Evolutionary conservation across 2,797 vertebrate genomes (phyloP).

Genomic region (Acipenser oxyrinchus): DNA sequence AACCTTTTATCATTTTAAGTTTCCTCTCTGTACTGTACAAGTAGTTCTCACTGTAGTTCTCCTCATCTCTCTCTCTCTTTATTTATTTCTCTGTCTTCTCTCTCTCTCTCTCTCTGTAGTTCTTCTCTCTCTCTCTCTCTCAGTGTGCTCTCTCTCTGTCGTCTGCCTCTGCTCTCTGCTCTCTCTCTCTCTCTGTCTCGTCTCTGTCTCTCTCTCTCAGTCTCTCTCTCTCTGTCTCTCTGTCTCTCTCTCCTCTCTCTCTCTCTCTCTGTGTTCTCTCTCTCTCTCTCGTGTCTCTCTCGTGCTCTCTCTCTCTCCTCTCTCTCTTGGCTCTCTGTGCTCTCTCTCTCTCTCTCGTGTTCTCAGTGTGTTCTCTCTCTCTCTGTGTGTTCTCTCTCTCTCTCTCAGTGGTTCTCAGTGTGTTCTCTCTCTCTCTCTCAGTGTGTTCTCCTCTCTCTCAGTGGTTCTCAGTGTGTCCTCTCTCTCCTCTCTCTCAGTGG

Average conservation of each 20-base stretch:
- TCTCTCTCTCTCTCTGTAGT: neutral
- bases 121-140: neutral
- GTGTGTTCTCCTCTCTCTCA: neutral
- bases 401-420: too few relatives aligned
- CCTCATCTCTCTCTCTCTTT: too few relatives aligned
- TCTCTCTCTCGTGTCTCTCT: too few relatives aligned
- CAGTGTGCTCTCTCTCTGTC: neutral
- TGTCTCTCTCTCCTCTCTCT: neutral
- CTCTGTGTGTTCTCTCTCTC: neutral
- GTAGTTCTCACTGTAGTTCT: too few relatives aligned
- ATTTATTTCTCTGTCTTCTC: too few relatives aligned
- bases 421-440: neutral
- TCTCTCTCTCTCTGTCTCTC: neutral
- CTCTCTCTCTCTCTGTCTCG: conserved; percentile 9
- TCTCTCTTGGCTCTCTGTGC: neutral
- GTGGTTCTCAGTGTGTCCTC: conserved; percentile 13
- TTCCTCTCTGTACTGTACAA: too few relatives aligned
- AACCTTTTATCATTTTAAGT: too few relatives aligned
- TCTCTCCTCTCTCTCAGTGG: too few relatives aligned
- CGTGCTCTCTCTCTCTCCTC: neutral
- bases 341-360: neutral
- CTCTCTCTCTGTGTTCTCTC: too few relatives aligned
- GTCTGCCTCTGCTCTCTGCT: neutral
- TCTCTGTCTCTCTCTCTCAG: neutral
- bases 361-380: too few relatives aligned